phyloP scores from a whole-genome alignment of 1,140 invertebrate genomes.

The Ips nitidus region DNA sequence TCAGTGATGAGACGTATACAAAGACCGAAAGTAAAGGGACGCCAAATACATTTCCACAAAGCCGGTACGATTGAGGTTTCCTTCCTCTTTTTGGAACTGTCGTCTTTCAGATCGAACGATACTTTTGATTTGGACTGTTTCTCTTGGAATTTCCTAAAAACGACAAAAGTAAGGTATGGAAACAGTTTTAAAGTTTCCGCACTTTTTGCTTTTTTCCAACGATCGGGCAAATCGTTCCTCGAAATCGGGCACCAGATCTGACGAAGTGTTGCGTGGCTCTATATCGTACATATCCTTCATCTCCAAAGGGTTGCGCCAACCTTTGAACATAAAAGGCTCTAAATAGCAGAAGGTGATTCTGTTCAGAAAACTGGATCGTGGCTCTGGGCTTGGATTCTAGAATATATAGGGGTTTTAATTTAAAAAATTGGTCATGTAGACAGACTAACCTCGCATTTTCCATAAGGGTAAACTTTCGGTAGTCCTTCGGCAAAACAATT shows the following conservation, averaged over 20 bases:
- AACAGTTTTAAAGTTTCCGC: too few species aligned
- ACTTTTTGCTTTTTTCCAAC: slow-evolving; percentile 58
- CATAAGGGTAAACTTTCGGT: slow-evolving; percentile 68
- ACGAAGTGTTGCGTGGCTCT: slow-evolving; percentile 78
- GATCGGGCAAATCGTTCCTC: slow-evolving; percentile 78
- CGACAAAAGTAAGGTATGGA: too few species aligned
- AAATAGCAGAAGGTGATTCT: slow-evolving; percentile 91
- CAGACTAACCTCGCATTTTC: slow-evolving; percentile 62
- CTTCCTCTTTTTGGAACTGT: slow-evolving; percentile 56
- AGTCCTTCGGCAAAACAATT: slow-evolving; percentile 82
- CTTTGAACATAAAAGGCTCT: slow-evolving; percentile 76
- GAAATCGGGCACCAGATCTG: slow-evolving; percentile 77
- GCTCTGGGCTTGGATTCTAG: slow-evolving; percentile 85
- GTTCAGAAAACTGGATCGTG: slow-evolving; percentile 81
- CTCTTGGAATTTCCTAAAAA: too few species aligned
- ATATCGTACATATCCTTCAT: slow-evolving; percentile 86
- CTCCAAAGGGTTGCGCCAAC: slow-evolving; percentile 81
- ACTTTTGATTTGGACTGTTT: too few species aligned
- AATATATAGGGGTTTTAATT: neutral
- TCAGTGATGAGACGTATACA: slow-evolving; percentile 81
- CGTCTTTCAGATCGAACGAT: too few species aligned
- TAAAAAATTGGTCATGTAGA: too few species aligned
- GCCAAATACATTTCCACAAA: slow-evolving; percentile 77
- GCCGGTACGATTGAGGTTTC: slow-evolving; percentile 72
- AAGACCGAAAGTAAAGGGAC: slow-evolving; percentile 80